Base-by-base conservation (phyloP, 2,888 invertebrate genomes). In the Macroteleia sp. region DNA sequence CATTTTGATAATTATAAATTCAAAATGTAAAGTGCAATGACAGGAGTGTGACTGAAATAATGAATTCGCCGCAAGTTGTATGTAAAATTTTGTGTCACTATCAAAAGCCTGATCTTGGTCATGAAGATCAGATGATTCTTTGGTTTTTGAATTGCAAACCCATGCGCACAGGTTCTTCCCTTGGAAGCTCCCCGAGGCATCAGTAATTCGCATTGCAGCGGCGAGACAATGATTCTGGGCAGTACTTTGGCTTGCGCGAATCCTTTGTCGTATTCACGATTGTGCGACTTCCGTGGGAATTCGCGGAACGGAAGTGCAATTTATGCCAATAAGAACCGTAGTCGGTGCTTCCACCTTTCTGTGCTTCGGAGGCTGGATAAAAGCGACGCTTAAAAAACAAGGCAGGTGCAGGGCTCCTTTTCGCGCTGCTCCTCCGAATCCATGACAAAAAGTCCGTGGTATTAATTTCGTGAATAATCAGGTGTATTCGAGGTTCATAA, bases 211-310 rank as follows among this genome's bases (percentile, higher is more conserved):
- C 59, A 71, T 67, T 62, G 71, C 75, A 42, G 64, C 25, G 25
- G 25, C 67, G 54, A 70, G 54, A 66, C 79, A 79, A 74, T 54
- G 79, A 80, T 80, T 66, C 61, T 50, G 57, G 61, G 61, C 48
- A 54, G 73, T 34, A 76, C 52, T 66, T 52, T 39, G 61, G 61
- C 50, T 62, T 73, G 56, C 69, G 78, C 70, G 70, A 74, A 70
- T 74, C 83, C 82, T 89, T 89, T 89, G 89, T 89, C 84, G 83
- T 79, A 62, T 62, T 77, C 79, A 78, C 86, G 87, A 88, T 89
- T 89, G 88, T 89, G 82, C 84, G 81, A 88, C 87, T 90, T 89
- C 89, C 90, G 90, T 90, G 90, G 90, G 90, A 90, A 91, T 90
- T 89, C 83, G 84, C 86, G 82, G 85, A 90, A 87, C 90, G 90